Evolutionary conservation across 2,888 invertebrate genomes (phyloP), one percentile per base, ranked within the genome.

Genomic region (Venusia cambrica): DNA sequence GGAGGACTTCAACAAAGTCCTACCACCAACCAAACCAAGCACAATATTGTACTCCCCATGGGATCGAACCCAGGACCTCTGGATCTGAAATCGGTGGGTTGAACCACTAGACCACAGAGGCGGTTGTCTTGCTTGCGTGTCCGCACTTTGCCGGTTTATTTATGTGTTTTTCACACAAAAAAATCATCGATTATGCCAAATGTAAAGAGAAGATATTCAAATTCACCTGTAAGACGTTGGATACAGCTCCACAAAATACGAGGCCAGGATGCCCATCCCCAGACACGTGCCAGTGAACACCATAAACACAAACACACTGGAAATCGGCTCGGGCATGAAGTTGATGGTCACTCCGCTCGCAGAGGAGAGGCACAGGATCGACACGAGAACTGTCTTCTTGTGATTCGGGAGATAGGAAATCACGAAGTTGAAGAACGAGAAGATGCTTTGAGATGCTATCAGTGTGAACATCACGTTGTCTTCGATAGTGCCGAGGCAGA

Each of bases 401-500:
- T 45, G 89, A 61, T 64, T 87, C 64, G 57, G 92, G 71, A 63
- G 89, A 85, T 74, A 77, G 1, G 87, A 80, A 34, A 87, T 73
- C 1, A 89, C 48, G 26, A 92, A 65, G 62, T 92, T 93, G 4
- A 91, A 87, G 13, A 90, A 53, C 0, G 92, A 77, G 46, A 91
- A 92, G 12, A 88, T 77, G 0, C 78, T 69, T 3, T 93, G 93
- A 25, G 93, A 91, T 0, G 87, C 79, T n/a, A 92, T 80, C 2
- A 93, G 89, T 4, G 91, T 90, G 29, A 89, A 63, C 43, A 93
- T 92, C 0, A 92, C 90, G 35, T 85, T 85, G 2, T 85, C 67
- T 48, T 92, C 90, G 6, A 92, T 81, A 0, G 74, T 73, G 0
- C 87, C 77, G 0, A 71, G 62, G 60, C 92, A 92, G 4, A 61